phyloP scores from a whole-genome alignment of 2,113 vertebrate genomes.

The Istiophorus platypterus region DNA sequence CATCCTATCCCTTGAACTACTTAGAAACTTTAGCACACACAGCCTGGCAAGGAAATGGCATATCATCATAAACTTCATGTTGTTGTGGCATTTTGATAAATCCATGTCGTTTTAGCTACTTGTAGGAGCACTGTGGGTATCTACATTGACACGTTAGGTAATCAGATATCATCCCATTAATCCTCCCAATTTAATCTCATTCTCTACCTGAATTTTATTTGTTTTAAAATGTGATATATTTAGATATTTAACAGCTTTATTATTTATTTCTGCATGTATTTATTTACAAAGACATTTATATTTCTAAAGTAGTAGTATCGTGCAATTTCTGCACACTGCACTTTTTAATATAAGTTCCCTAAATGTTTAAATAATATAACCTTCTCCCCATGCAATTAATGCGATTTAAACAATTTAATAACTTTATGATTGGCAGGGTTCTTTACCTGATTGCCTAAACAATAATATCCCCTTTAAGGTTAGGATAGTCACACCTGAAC shows the following conservation, averaged over 20 bases:
- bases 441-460: slow-evolving; percentile 73
- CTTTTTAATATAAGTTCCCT: slow-evolving; percentile 84
- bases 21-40: slow-evolving; percentile 52
- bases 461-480: slow-evolving; percentile 32
- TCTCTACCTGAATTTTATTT: slow-evolving; percentile 64
- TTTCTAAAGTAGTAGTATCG: slow-evolving; percentile 84
- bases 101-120: slow-evolving; percentile 49
- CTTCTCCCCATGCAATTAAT: slow-evolving; percentile 38
- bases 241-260: slow-evolving; percentile 82
- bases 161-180: slow-evolving; percentile 42
- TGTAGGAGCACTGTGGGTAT: slow-evolving; percentile 57
- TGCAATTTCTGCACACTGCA: slow-evolving; percentile 87
- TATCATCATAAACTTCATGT: slow-evolving; percentile 47
- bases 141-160: slow-evolving; percentile 37
- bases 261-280: slow-evolving; percentile 86
- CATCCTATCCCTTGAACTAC: slow-evolving; percentile 28
- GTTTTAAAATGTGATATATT: slow-evolving; percentile 81
- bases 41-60: slow-evolving; percentile 50
- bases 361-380: slow-evolving; percentile 66
- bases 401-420: slow-evolving; percentile 32
- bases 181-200: slow-evolving; percentile 47
- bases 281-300: slow-evolving; percentile 85
- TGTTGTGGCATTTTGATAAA: slow-evolving; percentile 47
- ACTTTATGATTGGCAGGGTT: slow-evolving; percentile 55
- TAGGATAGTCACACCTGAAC: slow-evolving; percentile 37